Base-by-base conservation (phyloP, 2,888 invertebrate genomes). In the Dynastes grantii region DNA sequence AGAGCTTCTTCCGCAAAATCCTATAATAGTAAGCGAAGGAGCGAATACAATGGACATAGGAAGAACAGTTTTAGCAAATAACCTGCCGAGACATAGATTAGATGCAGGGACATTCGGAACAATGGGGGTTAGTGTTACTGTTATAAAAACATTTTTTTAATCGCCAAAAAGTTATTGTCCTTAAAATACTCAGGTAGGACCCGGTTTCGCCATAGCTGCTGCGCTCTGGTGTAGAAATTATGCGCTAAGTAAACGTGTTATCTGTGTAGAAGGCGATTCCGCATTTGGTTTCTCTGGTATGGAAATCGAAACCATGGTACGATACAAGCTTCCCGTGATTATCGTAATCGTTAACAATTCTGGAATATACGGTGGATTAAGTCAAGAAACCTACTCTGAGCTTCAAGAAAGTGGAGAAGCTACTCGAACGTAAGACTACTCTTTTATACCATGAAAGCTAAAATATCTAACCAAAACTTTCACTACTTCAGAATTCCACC, bases 11-110 rank as follows among this genome's bases (percentile, higher is more conserved):
- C 96, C 97, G 0, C 90, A 92, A 86, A 95, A 98, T 89, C 93
- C 95, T 4, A 93, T 98, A 16, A 96, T 99, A 80, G 96, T 98
- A 40, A 98, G 97, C 86, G 98, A 99, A 90, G 99, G 98, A 29
- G 98, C 98, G 51, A 98, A 98, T 88, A 99, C 98, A 0, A 99
- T 99, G 99, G 98, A 99, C 87, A 98, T 98, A 86, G 98, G 98
- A 0, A 92, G 98, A 65, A 94, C 97, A 0, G 93, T 98, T 89
- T 89, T 98, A 53, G 90, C 94, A n/a, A 97, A 98, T 87, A 92
- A 92, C 83, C 90, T 93, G 82, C 96, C 98, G 0, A 90, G 97
- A 63, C 97, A 97, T 86, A 92, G 98, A 79, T 90, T 98, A 3
- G 98, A 98, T 88, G 98, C 98, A 5, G 98, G 98, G 77, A 97